phyloP scores from a whole-genome alignment of 2,113 vertebrate species.

The Hiodon alosoides region DNA sequence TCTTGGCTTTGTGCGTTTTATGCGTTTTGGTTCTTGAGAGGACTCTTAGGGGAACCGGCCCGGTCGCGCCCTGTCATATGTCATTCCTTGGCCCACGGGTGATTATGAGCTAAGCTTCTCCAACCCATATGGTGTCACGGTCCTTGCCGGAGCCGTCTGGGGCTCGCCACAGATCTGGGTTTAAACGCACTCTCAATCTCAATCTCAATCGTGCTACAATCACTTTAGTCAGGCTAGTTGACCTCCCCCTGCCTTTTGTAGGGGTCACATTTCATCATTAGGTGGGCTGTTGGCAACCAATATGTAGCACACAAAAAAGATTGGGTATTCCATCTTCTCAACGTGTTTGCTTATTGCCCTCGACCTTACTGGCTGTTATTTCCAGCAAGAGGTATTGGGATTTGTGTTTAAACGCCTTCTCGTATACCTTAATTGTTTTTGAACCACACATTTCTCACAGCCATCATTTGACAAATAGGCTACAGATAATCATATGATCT shows the following conservation, averaged over 20 bases:
- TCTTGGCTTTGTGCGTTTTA: background rate
- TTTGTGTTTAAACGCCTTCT: too few species aligned
- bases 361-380: background rate
- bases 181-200: background rate
- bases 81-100: conserved; percentile 32
- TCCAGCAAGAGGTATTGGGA: too few species aligned
- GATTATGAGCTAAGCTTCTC: conserved; percentile 36
- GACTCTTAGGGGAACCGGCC: conserved; percentile 16
- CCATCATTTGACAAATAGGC: background rate
- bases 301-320: too few species aligned
- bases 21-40: background rate
- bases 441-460: background rate
- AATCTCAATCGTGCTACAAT: too few species aligned
- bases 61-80: conserved; percentile 22
- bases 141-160: conserved; percentile 5
- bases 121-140: conserved; percentile 32
- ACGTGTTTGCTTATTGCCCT: too few species aligned
- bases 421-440: background rate
- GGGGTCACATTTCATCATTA: too few species aligned
- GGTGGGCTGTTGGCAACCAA: too few species aligned
- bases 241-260: too few species aligned
- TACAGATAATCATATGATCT: background rate
- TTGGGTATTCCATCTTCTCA: too few species aligned
- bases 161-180: background rate
- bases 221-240: too few species aligned